Conservation (phyloP, 1,140 invertebrate species). For the Oncopodura yosiiana region DNA sequence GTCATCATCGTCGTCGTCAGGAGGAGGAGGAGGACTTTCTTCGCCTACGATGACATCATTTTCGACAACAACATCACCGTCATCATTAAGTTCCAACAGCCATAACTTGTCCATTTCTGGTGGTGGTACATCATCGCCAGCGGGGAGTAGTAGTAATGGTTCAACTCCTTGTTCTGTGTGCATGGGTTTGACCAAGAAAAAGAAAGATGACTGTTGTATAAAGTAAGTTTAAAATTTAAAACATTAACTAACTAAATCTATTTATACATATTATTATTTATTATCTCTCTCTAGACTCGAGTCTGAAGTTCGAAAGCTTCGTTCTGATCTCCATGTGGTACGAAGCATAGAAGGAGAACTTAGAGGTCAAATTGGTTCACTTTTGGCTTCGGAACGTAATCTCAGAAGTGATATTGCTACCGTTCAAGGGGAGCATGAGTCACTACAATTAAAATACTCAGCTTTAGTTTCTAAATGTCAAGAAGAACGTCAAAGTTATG, state of each 20-base stretch:
- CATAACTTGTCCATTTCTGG: not conserved
- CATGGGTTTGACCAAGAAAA: slow-evolving; percentile 23
- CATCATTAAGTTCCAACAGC: not conserved
- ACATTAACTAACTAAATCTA: no score
- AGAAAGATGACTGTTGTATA: slow-evolving; percentile 52
- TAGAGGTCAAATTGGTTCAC: slow-evolving; percentile 60
- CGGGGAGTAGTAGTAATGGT: not conserved
- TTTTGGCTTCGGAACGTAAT: slow-evolving; percentile 58
- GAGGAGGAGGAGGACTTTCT: not conserved
- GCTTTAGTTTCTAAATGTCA: slow-evolving; percentile 32
- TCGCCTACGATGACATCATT: no score
- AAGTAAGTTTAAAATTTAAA: slow-evolving; percentile 41
- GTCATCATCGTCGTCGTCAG: not conserved
- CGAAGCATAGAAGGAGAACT: slow-evolving; percentile 74
- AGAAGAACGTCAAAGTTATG: slow-evolving; percentile 32
- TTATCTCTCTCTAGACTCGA: slow-evolving; percentile 44
- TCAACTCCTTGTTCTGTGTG: slow-evolving; percentile 1
- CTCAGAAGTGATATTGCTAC: slow-evolving; percentile 62
- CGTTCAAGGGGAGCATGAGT: slow-evolving; percentile 46
- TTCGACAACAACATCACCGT: slow-evolving; percentile 4
- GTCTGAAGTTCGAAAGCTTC: slow-evolving; percentile 65
- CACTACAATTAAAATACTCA: slow-evolving; percentile 35
- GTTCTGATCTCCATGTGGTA: slow-evolving; percentile 62
- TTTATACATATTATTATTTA: not conserved
- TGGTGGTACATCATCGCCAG: not conserved